Conservation (phyloP, 2,888 invertebrate genomes). For the Silvanus unidentatus region DNA sequence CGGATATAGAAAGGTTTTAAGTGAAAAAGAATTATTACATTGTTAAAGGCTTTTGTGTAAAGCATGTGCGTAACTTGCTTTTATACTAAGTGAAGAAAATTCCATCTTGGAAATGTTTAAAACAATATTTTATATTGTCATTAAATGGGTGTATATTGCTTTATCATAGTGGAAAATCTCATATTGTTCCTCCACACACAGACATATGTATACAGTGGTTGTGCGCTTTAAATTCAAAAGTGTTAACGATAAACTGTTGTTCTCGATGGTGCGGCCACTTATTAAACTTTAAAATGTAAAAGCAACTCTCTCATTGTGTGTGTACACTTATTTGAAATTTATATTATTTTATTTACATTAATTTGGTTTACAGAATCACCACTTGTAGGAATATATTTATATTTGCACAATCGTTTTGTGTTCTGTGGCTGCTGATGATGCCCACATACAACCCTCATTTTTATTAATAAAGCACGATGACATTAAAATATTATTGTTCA, state of each 20-base stretch:
- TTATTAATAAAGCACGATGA: too few relatives aligned
- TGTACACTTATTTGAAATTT: too few relatives aligned
- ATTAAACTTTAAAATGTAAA: slow-evolving; percentile 23
- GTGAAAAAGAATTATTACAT: slow-evolving; percentile 28
- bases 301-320: too few relatives aligned
- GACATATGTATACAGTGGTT: too few relatives aligned
- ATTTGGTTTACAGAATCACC: not conserved
- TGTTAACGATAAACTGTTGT: slow-evolving; percentile 19
- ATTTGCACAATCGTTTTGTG: too few relatives aligned
- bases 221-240: slow-evolving; percentile 17
- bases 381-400: too few relatives aligned
- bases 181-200: slow-evolving; percentile 5
- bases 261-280: slow-evolving; percentile 10
- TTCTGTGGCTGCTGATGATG: too few relatives aligned
- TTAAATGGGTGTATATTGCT: slow-evolving; percentile 9
- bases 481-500: too few relatives aligned
- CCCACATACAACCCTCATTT: too few relatives aligned
- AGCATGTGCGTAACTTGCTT: slow-evolving; percentile 22
- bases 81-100: slow-evolving; percentile 13
- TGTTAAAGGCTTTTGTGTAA: slow-evolving; percentile 16
- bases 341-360: not conserved
- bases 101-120: slow-evolving; percentile 14
- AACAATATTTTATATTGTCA: slow-evolving; percentile 15
- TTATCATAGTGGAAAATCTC: slow-evolving; percentile 6
- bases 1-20: slow-evolving; percentile 31